Evolutionary conservation across 2,797 vertebrate genomes (phyloP), one percentile per base, ranked within the genome.

Genomic region (Todus mexicanus): DNA sequence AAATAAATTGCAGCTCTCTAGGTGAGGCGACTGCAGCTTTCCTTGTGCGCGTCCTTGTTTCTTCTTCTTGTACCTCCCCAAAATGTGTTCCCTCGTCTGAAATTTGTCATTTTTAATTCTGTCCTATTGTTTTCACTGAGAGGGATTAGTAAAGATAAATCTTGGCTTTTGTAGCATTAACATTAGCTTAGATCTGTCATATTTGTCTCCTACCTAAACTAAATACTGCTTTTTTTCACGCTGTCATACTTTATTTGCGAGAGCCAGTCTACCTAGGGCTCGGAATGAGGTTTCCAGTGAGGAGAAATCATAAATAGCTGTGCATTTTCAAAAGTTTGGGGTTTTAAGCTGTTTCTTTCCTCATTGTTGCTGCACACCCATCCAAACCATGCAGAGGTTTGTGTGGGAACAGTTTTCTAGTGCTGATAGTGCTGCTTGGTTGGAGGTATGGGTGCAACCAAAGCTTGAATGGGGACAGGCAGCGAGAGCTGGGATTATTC

Each of bases 141-240:
- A 53, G n/a, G 71, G 87, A 85, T 94, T 94, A 96, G 33, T 85
- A 61, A 82, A 94, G 80, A 51, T 82, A 94, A 93, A 87, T 92
- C 69, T 87, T 77, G 50, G 80, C 80, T 84, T 92, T 84, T 1
- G 2, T 68, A 25, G 60, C 57, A 79, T 92, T 94, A 89, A 80
- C 68, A 47, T 86, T 84, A 82, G 78, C 75, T 93, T 93, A 15
- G 82, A 87, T 47, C 42, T 91, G 89, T 87, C 86, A 66, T 72
- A 61, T 54, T 60, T 2, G 5, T 88, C 85, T 90, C 75, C n/a
- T 61, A 19, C 42, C 33, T 88, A 82, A 84, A 73, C 59, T 82
- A 90, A 96, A 87, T 77, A 77, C 15, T 50, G 18, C 13, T 68
- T 68, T 72, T 5, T 7, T 20, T 17, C 5, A 6, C 10, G 2